phyloP scores from a whole-genome alignment of 2,113 vertebrate genomes.

The Archilochus colubris region DNA sequence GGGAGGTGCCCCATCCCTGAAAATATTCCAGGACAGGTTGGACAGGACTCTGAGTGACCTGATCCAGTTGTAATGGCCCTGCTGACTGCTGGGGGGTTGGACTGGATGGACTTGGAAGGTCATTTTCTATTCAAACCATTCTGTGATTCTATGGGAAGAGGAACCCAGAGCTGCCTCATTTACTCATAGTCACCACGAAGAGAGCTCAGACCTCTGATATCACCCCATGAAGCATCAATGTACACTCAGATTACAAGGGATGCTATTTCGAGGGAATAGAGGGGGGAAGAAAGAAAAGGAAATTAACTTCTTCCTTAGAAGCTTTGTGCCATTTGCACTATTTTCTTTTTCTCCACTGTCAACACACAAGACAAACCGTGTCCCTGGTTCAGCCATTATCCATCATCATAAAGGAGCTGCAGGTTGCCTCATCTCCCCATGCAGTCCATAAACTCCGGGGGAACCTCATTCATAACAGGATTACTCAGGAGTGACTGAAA shows the following conservation, averaged over 20 bases:
- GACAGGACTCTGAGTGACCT: too few species aligned
- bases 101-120: too few species aligned
- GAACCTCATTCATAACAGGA: conserved; percentile 42
- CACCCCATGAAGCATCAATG: rapidly evolving
- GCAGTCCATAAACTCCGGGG: conserved; percentile 29
- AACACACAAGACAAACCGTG: background rate
- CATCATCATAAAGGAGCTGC: conserved; percentile 31
- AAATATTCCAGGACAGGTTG: too few species aligned
- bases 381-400: background rate
- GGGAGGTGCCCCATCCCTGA: too few species aligned
- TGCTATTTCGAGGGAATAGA: background rate
- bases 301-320: background rate
- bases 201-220: background rate
- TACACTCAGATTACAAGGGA: background rate
- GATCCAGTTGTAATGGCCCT: too few species aligned
- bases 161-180: background rate
- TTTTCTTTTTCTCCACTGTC: background rate
- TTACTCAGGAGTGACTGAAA: conserved; percentile 31
- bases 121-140: too few species aligned
- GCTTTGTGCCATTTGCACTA: background rate
- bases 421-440: background rate
- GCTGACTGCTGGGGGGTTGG: too few species aligned
- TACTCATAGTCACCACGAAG: rapidly evolving
- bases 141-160: background rate
- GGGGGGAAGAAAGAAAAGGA: background rate